These are phyloP conservation scores for Pterocles gutturalis DNA, from an alignment of 2,113 vertebrate genomes.

Conservation along the genomic window DNA sequence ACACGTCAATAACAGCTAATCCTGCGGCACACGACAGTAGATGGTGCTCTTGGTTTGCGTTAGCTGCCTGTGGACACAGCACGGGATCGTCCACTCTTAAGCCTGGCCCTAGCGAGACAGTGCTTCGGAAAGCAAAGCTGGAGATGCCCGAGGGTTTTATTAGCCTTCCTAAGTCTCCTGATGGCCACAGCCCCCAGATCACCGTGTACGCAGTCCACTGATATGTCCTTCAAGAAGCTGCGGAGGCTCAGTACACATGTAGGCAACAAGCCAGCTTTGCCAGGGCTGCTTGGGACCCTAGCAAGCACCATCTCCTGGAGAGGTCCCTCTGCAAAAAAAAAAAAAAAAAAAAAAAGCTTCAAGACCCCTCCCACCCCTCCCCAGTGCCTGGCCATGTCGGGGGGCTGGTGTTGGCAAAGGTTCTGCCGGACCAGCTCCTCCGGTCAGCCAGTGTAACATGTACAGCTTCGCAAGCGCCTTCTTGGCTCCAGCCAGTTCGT, in stretches of 20 bases:
- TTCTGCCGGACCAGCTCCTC: background rate
- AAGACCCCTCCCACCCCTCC: no score
- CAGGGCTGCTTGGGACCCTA: background rate
- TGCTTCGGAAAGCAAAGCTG: background rate
- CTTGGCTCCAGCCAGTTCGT: background rate
- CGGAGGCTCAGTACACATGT: fast-evolving
- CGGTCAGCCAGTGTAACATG: fast-evolving
- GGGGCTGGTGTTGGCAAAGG: fast-evolving
- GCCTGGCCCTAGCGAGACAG: background rate
- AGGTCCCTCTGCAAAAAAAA: background rate
- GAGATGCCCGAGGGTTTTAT: fast-evolving
- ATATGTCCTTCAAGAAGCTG: background rate
- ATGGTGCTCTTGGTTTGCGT: conserved; percentile 53
- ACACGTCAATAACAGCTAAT: fast-evolving
- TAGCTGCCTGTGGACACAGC: background rate
- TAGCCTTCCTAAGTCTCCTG: background rate
- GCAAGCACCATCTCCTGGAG: background rate
- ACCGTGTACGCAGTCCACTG: fast-evolving
- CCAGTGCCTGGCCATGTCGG: background rate
- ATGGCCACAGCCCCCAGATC: background rate
- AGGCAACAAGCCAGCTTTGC: background rate
- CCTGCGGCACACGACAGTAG: background rate
- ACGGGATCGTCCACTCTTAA: fast-evolving
- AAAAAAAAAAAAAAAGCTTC: background rate
- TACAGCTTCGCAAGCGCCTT: background rate